Base-by-base conservation (phyloP, 1,140 invertebrate species). In the Pseudomyrmex cubaensis region DNA sequence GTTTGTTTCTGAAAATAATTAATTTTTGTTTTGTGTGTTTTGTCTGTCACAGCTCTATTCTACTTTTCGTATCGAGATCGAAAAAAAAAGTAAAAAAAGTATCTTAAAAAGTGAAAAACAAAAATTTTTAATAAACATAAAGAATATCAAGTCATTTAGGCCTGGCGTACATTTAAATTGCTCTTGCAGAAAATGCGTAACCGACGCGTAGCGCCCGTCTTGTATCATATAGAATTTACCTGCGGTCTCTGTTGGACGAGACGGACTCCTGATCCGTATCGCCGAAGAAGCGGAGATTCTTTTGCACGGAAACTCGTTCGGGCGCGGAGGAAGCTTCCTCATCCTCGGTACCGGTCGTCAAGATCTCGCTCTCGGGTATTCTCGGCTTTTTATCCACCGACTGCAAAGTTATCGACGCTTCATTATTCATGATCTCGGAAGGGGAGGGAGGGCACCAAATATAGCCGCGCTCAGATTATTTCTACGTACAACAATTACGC, bases 201-300 rank as follows among this genome's bases (percentile, higher is more conserved):
- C 44, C 52, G 63, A 8, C 17, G 20, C 66, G 50, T 9, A 52
- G 48, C 70, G 66, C 20, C 69, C 69, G 44, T 52, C 35, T 70
- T 48, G 44, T 25, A 54, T 67, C 35, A 35, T 72, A 67, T 50
- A 70, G 54, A 44, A 72, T 35, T 86, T 89, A 94, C 93, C 93
- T 93, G 85, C 91, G 92, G 75, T 94, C 93, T 88, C 92, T 92
- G 69, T 93, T 94, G 15, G 93, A 94, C 63, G 93, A 93, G 80
- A 93, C 95, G 4, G 96, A 97, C 89, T 97, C 97, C 67, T 95
- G 94, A 90, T 97, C 97, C 1, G 97, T 97, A 91, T 97, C 97
- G 1, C 97, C 97, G 92, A 97, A 97, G 94, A 97, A 97, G 48
- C 97, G 95, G 5, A 97, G 94, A 93, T 96, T 97, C 89, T 97